A percentile compares a stretch with the other conserved stretches of the same genome.
These are phyloP conservation scores for Antheraea yamamai DNA, from an alignment of 2,888 invertebrate species.

Conservation along the genomic window DNA sequence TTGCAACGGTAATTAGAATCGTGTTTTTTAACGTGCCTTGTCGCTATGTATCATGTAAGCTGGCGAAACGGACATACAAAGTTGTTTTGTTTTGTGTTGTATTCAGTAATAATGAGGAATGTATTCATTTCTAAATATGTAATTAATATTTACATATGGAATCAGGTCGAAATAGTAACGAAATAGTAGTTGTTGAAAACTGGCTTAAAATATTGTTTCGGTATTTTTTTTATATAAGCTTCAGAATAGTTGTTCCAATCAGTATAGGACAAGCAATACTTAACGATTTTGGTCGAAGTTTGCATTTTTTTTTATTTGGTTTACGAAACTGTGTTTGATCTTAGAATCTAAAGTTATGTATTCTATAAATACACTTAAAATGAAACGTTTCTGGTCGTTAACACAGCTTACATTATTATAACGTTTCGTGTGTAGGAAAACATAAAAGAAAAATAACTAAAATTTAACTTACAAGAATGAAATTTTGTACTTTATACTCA, in stretches of 20 bases:
- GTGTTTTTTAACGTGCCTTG: conserved; percentile 3
- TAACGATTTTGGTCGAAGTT: no score
- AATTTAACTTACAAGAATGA: no score
- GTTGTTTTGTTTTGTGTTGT: background rate
- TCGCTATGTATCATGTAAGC: background rate
- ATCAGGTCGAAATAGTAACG: background rate
- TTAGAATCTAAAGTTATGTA: no score
- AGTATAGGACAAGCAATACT: background rate
- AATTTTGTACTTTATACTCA: no score
- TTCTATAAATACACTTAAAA: no score
- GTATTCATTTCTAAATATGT: conserved; percentile 1
- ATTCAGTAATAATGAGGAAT: background rate
- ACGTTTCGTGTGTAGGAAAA: no score
- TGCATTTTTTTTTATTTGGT: no score
- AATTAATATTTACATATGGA: background rate
- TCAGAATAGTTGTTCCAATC: background rate
- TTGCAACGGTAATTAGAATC: background rate
- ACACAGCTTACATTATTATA: no score
- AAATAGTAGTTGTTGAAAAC: background rate
- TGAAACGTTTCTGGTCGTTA: no score
- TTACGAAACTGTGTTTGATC: no score
- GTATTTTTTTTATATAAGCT: no score
- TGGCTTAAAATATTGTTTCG: background rate
- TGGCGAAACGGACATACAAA: background rate
- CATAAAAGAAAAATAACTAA: no score